Base-by-base conservation (phyloP, 2,888 invertebrate species). In the Acronicta psi region DNA sequence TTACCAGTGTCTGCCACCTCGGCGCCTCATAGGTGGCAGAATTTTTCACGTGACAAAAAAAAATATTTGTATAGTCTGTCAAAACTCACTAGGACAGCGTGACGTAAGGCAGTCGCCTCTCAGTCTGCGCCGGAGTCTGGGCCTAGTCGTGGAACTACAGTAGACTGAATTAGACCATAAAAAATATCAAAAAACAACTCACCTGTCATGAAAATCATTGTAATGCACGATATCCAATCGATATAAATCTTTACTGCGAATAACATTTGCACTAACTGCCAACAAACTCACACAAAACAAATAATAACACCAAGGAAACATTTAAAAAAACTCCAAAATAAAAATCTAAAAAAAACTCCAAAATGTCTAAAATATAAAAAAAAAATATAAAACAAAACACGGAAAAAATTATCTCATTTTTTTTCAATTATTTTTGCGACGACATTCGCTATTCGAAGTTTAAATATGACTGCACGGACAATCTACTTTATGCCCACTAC, bases 131-230 rank as follows among this genome's bases (percentile, higher is more conserved):
- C 3, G 25, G 10, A 8, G 25, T 2, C 10, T 25, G 25, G 2
- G 9, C 25, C 9, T 25, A 29, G 5, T 3, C 1, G 1, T 25
- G 7, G 23, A 7, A 23, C 8, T 25, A 25, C 9, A 25, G 25
- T 25, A 9, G 23, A 23, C 23, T 7, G 7, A 9, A 25, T 9
- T n/a, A 13, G 3, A 2, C 17, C 25, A n/a, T 10, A 4, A 16
- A 31, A 44, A 37, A 25, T 38, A 34, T 3, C 11, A 41, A 17
- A 7, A 40, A 56, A 45, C 52, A 47, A 65, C 86, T 85, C 69
- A 94, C 94, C 94, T 90, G 50, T 91, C 95, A 74, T 95, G 95
- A 73, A 95, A 95, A 82, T 95, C 95, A 75, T 95, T 95, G 38
- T 94, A 90, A 79, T 95, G 95, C 49, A 95, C 85, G 50, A 95